phyloP scores from a whole-genome alignment of 2,888 invertebrate genomes.

The Drosophila diplacantha region DNA sequence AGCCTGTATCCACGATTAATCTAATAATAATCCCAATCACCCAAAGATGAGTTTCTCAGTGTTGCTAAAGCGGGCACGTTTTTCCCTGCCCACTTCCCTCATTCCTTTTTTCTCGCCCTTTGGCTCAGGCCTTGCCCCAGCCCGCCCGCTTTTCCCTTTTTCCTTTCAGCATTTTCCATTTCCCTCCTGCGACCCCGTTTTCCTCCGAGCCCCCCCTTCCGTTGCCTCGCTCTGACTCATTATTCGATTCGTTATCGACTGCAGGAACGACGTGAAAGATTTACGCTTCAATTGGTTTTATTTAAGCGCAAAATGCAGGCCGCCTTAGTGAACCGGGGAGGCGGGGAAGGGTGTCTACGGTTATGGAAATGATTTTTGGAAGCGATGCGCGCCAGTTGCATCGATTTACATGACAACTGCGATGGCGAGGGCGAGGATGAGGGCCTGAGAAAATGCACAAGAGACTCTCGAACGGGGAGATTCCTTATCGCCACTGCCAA shows the following conservation, averaged over 20 bases:
- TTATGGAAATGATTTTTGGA: slow-evolving; percentile 64
- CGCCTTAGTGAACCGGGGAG: slow-evolving; percentile 8
- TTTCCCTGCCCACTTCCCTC: slow-evolving; percentile 10
- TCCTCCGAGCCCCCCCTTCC: slow-evolving; percentile 1
- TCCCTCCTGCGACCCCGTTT: background rate
- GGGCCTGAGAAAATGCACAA: slow-evolving; percentile 59
- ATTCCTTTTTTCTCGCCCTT: slow-evolving; percentile 15
- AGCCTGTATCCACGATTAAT: background rate
- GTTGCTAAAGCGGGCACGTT: slow-evolving; percentile 16
- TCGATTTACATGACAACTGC: slow-evolving; percentile 67
- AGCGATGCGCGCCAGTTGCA: slow-evolving; percentile 46
- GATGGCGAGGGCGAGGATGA: slow-evolving; percentile 23
- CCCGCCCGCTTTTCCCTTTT: background rate
- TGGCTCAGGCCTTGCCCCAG: slow-evolving; percentile 11
- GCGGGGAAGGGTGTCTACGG: slow-evolving; percentile 24
- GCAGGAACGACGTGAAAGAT: slow-evolving; percentile 59
- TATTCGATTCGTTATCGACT: slow-evolving; percentile 56
- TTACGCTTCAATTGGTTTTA: slow-evolving; percentile 70
- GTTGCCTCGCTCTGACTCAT: slow-evolving; percentile 35
- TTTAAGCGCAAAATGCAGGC: slow-evolving; percentile 65
- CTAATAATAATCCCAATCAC: slow-evolving; percentile 16
- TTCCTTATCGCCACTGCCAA: slow-evolving; percentile 44
- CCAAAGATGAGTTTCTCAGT: slow-evolving; percentile 11
- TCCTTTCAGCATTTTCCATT: slow-evolving; percentile 4
- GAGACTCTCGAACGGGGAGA: slow-evolving; percentile 18